These are phyloP conservation scores for Myiagra hebetior DNA, from an alignment of 2,113 vertebrate genomes.

Conservation along the genomic window DNA sequence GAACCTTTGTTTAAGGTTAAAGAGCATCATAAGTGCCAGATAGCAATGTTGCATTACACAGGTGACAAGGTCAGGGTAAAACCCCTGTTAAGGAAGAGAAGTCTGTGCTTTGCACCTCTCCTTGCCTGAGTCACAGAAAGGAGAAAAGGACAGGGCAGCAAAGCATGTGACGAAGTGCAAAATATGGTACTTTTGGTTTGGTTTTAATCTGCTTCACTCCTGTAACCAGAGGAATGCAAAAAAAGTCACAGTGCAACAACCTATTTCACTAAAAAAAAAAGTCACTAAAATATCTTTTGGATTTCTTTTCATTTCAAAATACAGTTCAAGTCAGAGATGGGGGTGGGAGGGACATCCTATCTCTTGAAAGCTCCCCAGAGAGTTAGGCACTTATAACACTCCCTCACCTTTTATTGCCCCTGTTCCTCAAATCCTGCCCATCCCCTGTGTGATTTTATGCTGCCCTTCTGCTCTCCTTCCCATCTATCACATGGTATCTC, in stretches of 20 bases:
- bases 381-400: not conserved
- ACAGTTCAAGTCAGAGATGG: not conserved
- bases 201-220: not conserved
- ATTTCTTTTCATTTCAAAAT: not conserved
- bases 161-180: not conserved
- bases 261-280: not conserved
- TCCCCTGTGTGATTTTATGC: not conserved
- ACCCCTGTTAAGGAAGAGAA: not conserved
- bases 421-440: not conserved
- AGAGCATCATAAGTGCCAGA: not conserved
- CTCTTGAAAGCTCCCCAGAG: not conserved
- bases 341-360: not conserved
- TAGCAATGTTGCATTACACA: not conserved
- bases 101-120: not conserved
- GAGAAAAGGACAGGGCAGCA: not conserved
- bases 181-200: not conserved
- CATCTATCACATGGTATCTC: not conserved
- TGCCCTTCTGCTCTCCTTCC: not conserved
- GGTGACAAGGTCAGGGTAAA: not conserved
- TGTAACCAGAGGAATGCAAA: not conserved
- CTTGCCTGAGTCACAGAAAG: not conserved
- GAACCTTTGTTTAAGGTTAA: slow-evolving; percentile 3
- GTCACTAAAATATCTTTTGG: not conserved
- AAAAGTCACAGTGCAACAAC: not conserved
- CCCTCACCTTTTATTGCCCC: slow-evolving; percentile 9